These are phyloP conservation scores for Halcyon leucocephala DNA, from an alignment of 2,797 vertebrate species.

Conservation along the genomic window DNA sequence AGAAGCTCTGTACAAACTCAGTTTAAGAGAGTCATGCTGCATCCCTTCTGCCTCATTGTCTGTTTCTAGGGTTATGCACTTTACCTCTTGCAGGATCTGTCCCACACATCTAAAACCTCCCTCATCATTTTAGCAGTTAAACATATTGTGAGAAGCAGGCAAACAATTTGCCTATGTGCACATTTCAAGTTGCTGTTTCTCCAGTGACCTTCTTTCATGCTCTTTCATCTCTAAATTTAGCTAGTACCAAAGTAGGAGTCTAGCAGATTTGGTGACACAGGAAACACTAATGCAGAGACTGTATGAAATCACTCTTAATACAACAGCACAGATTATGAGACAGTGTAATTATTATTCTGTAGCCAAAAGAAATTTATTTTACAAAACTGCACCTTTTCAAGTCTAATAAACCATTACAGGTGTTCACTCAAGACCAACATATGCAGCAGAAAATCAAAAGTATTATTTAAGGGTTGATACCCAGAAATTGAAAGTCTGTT, in stretches of 20 bases:
- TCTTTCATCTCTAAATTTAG: constrained; percentile 59
- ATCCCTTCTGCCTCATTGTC: not conserved
- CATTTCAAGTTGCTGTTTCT: not conserved
- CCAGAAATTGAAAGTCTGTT: not conserved
- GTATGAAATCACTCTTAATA: not conserved
- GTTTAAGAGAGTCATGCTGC: not conserved
- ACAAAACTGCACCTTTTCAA: constrained; percentile 38
- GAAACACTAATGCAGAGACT: not conserved
- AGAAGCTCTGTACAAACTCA: not conserved
- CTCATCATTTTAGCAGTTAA: not conserved
- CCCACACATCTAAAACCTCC: not conserved
- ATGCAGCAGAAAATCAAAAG: constrained; percentile 10
- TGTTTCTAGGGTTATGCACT: not conserved
- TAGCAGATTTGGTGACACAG: not conserved
- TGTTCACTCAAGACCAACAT: constrained; percentile 8
- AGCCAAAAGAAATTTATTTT: constrained; percentile 60
- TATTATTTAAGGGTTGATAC: not conserved
- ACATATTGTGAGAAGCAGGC: not conserved
- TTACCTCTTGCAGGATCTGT: not conserved
- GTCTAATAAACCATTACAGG: constrained; percentile 41
- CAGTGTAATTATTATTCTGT: not conserved
- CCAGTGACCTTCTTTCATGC: not conserved
- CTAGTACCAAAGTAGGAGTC: not conserved
- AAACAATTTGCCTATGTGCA: not conserved
- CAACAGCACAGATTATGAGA: constrained; percentile 1